Base-by-base conservation (phyloP, 2,888 invertebrate species). In the Chesias legatella region DNA sequence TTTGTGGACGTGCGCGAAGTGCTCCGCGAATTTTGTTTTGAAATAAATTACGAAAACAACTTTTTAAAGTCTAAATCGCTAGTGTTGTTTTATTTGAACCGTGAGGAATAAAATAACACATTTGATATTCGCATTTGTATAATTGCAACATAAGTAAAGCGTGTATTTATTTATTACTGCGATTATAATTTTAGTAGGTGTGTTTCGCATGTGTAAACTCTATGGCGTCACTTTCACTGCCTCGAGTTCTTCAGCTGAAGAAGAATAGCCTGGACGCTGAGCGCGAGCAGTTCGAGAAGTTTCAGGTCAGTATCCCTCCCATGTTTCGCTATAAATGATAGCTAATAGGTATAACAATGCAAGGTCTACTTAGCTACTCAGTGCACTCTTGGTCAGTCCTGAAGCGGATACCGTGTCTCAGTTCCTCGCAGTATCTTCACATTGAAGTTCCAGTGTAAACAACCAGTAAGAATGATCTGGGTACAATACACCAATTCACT, bases 251-350 rank as follows among this genome's bases (percentile, higher is more conserved):
- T 48, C 93, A 94, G 70, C 91, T 92, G 56, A 91, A 93, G 72
- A 94, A 93, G 84, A 93, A 93, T 51, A 94, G 93, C 69, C 77
- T 94, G 69, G 94, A 94, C 72, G 90, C 92, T 54, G 94, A 95
- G 77, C 90, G 94, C 38, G 95, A 95, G 76, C 93, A 93, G 63
- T 95, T 95, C 73, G 95, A 95, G 80, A 95, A 94, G 79, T 92
- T 92, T 68, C 94, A 94, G 92, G 95, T 94, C 82, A 67, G 78
- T 59, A 40, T 27, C 25, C 23, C 13, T 10, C n/a, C 7, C 7
- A 25, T 5, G 5, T 5, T 17, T 17, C 13, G 13, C 2, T 17
- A 17, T 17, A 17, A 2, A 17, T 17, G 5, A 5, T 17, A 17
- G 3, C 2, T 17, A 17, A 2, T 17, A 3, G 5, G 13, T 17